Evolutionary conservation across 1,140 invertebrate species (phyloP), one percentile per base, ranked within the genome.

Genomic region (Drosophila funebris): DNA sequence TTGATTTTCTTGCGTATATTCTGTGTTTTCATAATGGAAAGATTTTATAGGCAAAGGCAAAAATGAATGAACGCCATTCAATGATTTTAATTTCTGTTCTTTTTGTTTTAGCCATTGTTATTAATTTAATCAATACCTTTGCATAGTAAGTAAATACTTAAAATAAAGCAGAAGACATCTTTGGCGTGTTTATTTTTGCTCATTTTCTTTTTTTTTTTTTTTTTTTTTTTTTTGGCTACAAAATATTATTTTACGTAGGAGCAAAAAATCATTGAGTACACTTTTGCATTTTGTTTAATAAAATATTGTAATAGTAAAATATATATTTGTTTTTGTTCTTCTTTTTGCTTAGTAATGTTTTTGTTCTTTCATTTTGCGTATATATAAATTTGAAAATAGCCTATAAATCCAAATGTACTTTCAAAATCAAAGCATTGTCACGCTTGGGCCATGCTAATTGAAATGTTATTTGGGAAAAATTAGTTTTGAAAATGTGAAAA

Each of bases 311-410:
- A 78, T 87, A 87, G 62, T 87, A 88, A 87, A 87, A 87, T 87
- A 85, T 85, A 85, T 85, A 71, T 79, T 46, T 85, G 13, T 73
- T 11, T 64, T 50, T 70, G 18, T 68, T 43, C n/a, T 67, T 67
- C 44, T 61, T 39, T 56, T 67, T 66, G 20, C 22, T 64, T 64
- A 13, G 3, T 50, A 41, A 13, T 56, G 52, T 56, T 54, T 60
- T 53, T 70, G 2, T 43, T 68, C 8, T 60, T 37, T 54, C 43
- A 24, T 67, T 50, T 56, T 48, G 66, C 66, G 67, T 73, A 76
- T 79, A 83, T 83, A 89, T 89, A 89, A 88, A 89, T 89, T 89
- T 80, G 78, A 85, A 88, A 81, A 85, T n/a, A 85, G 84, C 76
- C 82, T 87, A 87, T 76, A 88, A 87, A 68, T 78, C 70, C 82